Conservation (phyloP, 2,888 invertebrate species). For the Ferdinandea cuprea region DNA sequence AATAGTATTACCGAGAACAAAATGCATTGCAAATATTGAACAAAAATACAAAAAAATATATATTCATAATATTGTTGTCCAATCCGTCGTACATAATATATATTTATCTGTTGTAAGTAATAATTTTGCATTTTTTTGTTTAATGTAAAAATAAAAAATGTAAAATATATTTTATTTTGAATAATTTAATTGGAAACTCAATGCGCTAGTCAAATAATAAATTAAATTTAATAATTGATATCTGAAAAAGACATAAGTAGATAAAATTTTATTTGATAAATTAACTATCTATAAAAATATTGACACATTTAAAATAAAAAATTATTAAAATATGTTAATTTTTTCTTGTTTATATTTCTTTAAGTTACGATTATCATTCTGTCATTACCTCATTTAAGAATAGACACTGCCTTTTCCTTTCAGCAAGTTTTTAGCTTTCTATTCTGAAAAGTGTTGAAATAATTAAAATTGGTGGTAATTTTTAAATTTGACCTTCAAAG, state of each 20-base stretch:
- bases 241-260: conserved; percentile 46
- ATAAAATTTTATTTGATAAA: conserved; percentile 61
- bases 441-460: too few species aligned
- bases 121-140: conserved; percentile 14
- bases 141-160: conserved; percentile 11
- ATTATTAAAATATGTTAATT: background rate
- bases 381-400: too few species aligned
- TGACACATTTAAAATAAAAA: conserved; percentile 33
- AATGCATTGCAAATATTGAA: conserved; percentile 34
- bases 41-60: conserved; percentile 10
- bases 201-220: conserved; percentile 69
- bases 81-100: conserved; percentile 29
- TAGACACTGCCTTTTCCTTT: too few species aligned
- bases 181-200: conserved; percentile 57
- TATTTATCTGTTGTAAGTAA: conserved; percentile 19
- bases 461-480: too few species aligned
- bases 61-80: conserved; percentile 8
- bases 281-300: conserved; percentile 27
- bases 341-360: background rate
- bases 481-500: too few species aligned
- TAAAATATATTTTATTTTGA: conserved; percentile 36
- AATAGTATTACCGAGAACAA: conserved; percentile 40
- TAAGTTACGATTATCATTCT: background rate
- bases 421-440: too few species aligned
- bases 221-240: conserved; percentile 51